Evolutionary conservation across 2,113 vertebrate genomes (phyloP).

Genomic region (Otus sunia): DNA sequence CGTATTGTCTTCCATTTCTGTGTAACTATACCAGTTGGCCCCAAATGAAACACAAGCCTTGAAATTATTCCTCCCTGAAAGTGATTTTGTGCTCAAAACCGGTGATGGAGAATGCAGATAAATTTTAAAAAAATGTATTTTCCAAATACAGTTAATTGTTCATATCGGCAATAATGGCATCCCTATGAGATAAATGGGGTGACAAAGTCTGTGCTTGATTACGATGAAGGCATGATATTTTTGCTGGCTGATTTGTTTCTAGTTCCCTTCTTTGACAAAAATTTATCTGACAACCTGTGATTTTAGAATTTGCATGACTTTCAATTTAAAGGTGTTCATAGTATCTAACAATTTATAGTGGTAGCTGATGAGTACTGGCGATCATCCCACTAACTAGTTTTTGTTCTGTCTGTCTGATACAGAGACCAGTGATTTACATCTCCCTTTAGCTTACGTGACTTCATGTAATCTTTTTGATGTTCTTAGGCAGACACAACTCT

Average conservation of each 20-base stretch:
- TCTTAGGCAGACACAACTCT: background rate
- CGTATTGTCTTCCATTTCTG: background rate
- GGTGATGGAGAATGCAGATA: background rate
- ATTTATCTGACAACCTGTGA: background rate
- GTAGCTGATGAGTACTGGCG: background rate
- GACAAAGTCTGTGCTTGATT: background rate
- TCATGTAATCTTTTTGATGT: background rate
- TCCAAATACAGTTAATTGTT: slow-evolving; percentile 13
- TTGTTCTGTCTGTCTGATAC: background rate
- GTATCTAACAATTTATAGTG: background rate
- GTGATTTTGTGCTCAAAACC: background rate
- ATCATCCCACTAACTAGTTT: background rate
- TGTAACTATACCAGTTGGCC: background rate
- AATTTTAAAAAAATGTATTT: background rate
- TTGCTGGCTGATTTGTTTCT: background rate
- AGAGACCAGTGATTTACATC: background rate
- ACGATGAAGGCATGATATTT: background rate
- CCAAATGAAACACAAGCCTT: background rate
- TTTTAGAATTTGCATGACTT: background rate
- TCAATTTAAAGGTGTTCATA: background rate
- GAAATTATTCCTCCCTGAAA: background rate
- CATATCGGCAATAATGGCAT: background rate
- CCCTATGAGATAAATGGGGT: background rate
- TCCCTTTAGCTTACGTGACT: background rate
- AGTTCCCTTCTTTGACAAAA: background rate